Evolutionary conservation across 2,113 vertebrate species (phyloP).

Genomic region (Dermatemys mawii): DNA sequence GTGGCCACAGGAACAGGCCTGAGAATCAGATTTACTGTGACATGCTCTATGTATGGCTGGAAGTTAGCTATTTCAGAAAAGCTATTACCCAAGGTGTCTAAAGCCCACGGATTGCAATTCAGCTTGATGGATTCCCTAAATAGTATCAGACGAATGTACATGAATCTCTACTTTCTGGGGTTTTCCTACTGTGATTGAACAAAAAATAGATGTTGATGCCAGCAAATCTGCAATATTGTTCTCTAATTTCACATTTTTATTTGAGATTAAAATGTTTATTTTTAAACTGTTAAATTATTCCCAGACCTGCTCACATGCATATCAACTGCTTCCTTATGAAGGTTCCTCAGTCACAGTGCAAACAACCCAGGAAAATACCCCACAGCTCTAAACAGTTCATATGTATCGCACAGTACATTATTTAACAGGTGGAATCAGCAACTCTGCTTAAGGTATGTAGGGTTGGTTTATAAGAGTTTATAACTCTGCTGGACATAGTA

Average conservation of each 20-base stretch:
- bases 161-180: not conserved
- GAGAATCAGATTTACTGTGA: too few relatives aligned
- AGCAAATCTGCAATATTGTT: not conserved
- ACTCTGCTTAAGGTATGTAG: not conserved
- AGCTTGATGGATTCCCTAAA: not conserved
- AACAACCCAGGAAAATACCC: not conserved
- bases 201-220: not conserved
- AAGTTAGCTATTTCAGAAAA: not conserved
- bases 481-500: not conserved
- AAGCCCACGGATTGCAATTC: too few relatives aligned
- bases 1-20: too few relatives aligned
- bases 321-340: not conserved
- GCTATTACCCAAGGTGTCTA: not conserved
- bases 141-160: not conserved
- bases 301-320: not conserved
- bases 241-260: not conserved
- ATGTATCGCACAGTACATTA: not conserved
- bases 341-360: not conserved
- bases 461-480: not conserved
- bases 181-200: not conserved
- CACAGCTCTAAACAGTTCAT: not conserved
- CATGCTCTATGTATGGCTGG: too few relatives aligned
- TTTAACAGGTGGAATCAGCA: not conserved
- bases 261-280: not conserved
- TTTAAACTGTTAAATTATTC: fast-evolving